These are phyloP conservation scores for Ophioninae sp. DNA, from an alignment of 2,888 invertebrate species.

Conservation along the genomic window DNA sequence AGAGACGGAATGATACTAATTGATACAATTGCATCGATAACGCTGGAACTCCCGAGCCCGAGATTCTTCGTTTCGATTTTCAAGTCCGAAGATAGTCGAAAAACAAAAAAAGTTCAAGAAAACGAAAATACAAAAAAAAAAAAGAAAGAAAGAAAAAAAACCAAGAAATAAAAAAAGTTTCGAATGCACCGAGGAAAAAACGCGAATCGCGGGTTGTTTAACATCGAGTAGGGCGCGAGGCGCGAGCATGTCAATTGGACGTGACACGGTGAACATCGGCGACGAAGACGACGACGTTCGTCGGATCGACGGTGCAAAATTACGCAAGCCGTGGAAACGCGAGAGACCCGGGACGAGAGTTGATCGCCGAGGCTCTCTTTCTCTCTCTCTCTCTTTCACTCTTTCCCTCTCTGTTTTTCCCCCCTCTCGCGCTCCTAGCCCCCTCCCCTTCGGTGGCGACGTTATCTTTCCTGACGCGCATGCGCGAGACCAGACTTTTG, in stretches of 20 bases:
- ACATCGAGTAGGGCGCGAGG: slow-evolving; percentile 70
- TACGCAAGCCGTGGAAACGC: slow-evolving; percentile 63
- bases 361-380: slow-evolving; percentile 6
- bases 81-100: background rate
- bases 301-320: slow-evolving; percentile 63
- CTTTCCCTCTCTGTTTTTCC: background rate
- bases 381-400: background rate
- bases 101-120: too few species aligned
- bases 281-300: slow-evolving; percentile 62
- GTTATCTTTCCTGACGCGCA: slow-evolving; percentile 32
- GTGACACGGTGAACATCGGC: slow-evolving; percentile 71
- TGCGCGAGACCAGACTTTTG: slow-evolving; percentile 41
- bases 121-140: too few species aligned
- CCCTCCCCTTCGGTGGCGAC: background rate
- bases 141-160: background rate
- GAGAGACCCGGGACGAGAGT: slow-evolving; percentile 43
- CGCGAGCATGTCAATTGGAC: slow-evolving; percentile 74
- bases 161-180: background rate
- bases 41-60: background rate
- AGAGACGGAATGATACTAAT: too few species aligned
- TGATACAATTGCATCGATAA: background rate
- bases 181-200: background rate
- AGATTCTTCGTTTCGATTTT: background rate
- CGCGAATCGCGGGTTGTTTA: slow-evolving; percentile 44
- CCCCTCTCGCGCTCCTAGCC: background rate